Evolutionary conservation across 2,113 vertebrate species (phyloP).

Genomic region (Corynorhinus townsendii): DNA sequence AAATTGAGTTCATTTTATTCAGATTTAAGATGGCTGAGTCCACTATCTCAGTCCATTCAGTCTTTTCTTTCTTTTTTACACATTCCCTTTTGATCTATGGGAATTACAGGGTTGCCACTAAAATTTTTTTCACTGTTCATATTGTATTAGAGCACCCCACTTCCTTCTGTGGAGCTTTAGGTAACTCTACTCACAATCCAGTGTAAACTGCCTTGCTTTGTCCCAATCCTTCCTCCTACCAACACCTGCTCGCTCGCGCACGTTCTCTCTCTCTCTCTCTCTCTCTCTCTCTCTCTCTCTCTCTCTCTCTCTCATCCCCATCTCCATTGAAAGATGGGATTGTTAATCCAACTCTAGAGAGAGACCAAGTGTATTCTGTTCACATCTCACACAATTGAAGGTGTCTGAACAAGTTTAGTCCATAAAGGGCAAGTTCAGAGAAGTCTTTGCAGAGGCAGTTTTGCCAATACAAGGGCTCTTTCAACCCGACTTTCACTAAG

Average conservation of each 20-base stretch:
- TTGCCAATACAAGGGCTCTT: conserved; percentile 67
- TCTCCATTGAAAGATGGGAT: neutral
- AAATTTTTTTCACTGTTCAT: conserved; percentile 38
- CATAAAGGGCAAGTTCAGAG: neutral
- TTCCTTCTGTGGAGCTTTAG: conserved; percentile 19
- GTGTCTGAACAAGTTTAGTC: neutral
- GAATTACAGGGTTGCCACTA: conserved; percentile 48
- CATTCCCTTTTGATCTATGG: conserved; percentile 31
- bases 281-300: neutral
- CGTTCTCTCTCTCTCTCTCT: neutral
- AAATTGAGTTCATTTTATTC: neutral
- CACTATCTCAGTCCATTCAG: neutral
- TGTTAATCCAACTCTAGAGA: conserved; percentile 30
- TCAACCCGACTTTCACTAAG: conserved; percentile 58
- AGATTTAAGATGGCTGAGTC: conserved; percentile 20
- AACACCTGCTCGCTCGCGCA: neutral
- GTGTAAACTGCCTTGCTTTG: conserved; percentile 24
- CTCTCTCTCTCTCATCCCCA: neutral
- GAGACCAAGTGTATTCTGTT: conserved; percentile 18
- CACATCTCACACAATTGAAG: neutral
- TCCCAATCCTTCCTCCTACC: neutral
- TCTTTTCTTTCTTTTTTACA: neutral
- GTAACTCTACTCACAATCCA: neutral
- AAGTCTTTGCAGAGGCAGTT: conserved; percentile 53
- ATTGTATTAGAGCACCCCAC: neutral